A percentile compares a stretch with the other conserved stretches of the same genome.
Evolutionary conservation across 1,140 invertebrate species (phyloP).

Genomic region (Riptortus pedestris): DNA sequence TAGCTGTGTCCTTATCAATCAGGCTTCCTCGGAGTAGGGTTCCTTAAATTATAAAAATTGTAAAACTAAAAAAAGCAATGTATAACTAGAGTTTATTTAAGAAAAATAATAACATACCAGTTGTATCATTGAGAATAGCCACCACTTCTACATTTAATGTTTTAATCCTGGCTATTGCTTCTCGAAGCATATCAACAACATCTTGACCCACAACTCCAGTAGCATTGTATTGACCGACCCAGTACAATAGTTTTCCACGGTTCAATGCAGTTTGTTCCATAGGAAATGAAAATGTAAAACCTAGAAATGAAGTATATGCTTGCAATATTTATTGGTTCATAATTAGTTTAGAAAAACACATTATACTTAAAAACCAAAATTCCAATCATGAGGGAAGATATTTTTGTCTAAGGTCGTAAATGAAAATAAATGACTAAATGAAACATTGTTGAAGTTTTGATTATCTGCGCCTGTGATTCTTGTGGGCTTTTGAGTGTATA

Average conservation of each 20-base stretch:
- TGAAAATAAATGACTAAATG: too few species aligned
- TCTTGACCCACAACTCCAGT: constrained; percentile 60
- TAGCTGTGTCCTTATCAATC: constrained; percentile 42
- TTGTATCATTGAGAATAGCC: constrained; percentile 70
- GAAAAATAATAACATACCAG: constrained; percentile 40
- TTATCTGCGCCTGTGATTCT: too few species aligned
- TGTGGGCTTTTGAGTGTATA: too few species aligned
- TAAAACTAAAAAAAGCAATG: not conserved
- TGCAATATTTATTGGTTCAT: too few species aligned
- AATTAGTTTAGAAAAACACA: too few species aligned
- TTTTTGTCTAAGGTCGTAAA: too few species aligned
- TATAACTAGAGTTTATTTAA: not conserved
- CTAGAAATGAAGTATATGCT: constrained; percentile 34
- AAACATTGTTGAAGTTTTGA: too few species aligned
- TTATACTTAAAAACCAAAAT: too few species aligned
- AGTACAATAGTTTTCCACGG: constrained; percentile 54
- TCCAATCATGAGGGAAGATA: too few species aligned
- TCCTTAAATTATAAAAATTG: constrained; percentile 31
- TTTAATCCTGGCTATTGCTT: constrained; percentile 49
- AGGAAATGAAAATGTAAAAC: constrained; percentile 78
- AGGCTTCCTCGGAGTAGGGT: constrained; percentile 48
- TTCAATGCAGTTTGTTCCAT: constrained; percentile 60
- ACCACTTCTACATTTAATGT: constrained; percentile 58
- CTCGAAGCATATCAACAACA: constrained; percentile 54
- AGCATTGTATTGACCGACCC: constrained; percentile 74